Evolutionary conservation across 2,797 vertebrate species (phyloP).

Genomic region (Geotria australis): DNA sequence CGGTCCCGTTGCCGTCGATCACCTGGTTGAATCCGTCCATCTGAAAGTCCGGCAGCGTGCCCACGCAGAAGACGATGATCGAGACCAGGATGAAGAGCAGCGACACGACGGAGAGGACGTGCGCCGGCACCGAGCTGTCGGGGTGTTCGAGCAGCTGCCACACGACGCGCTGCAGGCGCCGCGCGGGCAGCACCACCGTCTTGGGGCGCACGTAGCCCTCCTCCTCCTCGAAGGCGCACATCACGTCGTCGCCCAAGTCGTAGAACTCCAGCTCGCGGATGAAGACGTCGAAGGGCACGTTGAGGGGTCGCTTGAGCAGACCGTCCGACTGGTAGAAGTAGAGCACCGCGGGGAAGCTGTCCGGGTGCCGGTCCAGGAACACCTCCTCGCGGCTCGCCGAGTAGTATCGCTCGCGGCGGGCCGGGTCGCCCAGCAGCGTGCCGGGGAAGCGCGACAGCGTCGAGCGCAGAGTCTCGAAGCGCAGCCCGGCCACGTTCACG

Average conservation of each 20-base stretch:
- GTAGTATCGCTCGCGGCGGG: neutral
- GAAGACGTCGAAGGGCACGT: conserved; percentile 72
- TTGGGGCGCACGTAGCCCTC: conserved; percentile 72
- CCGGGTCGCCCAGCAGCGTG: neutral
- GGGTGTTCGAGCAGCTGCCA: conserved; percentile 96
- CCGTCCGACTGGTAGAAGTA: conserved; percentile 83
- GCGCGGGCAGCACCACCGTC: conserved; percentile 44
- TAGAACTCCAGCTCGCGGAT: conserved; percentile 88
- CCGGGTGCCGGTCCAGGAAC: conserved; percentile 56
- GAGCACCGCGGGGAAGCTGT: conserved; percentile 61
- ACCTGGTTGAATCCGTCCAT: conserved; percentile 23
- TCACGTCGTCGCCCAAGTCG: conserved; percentile 56
- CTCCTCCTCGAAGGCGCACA: conserved; percentile 77
- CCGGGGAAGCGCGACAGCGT: neutral
- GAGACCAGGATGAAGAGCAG: conserved; percentile 82
- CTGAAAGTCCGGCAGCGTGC: conserved; percentile 76
- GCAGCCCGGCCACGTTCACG: neutral
- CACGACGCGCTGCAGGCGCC: conserved; percentile 59
- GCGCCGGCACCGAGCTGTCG: conserved; percentile 68
- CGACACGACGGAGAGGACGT: conserved; percentile 53
- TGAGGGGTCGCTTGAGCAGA: conserved; percentile 31
- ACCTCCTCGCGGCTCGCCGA: conserved; percentile 14
- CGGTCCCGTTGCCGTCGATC: neutral
- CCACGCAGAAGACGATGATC: conserved; percentile 85
- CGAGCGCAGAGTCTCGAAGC: neutral